phyloP scores from a whole-genome alignment of 2,113 vertebrate genomes.

The Cheirogaleus medius region DNA sequence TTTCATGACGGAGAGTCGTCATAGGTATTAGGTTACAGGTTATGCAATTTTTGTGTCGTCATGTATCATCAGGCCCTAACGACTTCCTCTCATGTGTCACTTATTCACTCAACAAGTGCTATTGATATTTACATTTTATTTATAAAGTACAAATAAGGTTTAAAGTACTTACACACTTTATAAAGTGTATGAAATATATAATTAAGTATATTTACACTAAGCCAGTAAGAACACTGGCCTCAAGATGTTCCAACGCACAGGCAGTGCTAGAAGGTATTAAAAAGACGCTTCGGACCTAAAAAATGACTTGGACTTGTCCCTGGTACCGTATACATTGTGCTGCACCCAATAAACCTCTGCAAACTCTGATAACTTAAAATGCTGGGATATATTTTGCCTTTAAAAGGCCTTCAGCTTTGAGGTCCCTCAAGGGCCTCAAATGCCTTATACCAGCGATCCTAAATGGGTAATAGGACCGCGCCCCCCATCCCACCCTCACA shows the following conservation, averaged over 20 bases:
- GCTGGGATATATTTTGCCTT: neutral
- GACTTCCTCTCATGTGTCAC: neutral
- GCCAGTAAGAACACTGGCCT: neutral
- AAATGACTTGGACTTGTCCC: neutral
- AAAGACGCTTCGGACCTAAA: neutral
- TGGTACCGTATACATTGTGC: neutral
- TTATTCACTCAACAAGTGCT: neutral
- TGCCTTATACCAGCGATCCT: neutral
- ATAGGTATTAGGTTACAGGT: neutral
- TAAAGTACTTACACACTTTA: neutral
- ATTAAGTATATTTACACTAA: neutral
- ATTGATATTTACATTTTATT: neutral
- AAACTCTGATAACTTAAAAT: neutral
- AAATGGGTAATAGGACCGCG: neutral
- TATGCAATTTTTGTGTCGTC: neutral
- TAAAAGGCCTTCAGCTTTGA: neutral
- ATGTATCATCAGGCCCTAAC: neutral
- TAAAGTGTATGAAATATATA: neutral
- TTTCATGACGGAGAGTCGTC: neutral
- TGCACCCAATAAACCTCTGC: neutral
- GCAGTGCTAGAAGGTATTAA: neutral
- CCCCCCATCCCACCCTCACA: too few species aligned
- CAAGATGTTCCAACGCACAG: neutral
- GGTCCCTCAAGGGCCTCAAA: neutral
- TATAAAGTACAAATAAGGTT: neutral